Percentiles rank a stretch among this genome's conserved stretches.
These are phyloP conservation scores for Agriopis aurantiaria DNA, from an alignment of 2,888 invertebrate genomes.

Conservation along the genomic window DNA sequence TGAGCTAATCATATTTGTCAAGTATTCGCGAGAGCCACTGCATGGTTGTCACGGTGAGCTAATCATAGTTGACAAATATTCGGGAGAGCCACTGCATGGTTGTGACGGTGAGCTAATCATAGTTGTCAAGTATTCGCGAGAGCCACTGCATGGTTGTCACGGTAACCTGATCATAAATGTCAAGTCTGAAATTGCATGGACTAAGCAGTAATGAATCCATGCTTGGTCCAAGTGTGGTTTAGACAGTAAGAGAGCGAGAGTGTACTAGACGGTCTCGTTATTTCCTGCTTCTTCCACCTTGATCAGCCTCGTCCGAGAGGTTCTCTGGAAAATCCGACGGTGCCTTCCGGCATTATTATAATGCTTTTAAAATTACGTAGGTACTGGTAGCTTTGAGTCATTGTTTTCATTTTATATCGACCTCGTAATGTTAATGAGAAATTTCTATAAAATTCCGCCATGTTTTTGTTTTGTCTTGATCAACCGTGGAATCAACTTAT, in stretches of 20 bases:
- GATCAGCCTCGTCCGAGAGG: not conserved
- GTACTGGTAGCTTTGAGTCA: not conserved
- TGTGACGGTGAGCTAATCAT: constrained; percentile 72
- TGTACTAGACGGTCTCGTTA: not conserved
- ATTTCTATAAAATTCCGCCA: not conserved
- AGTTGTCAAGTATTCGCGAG: too few relatives aligned
- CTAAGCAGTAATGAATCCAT: too few relatives aligned
- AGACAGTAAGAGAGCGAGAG: too few relatives aligned
- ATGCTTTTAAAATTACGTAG: not conserved
- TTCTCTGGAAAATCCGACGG: too few relatives aligned
- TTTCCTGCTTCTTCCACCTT: not conserved
- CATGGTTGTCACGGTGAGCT: too few relatives aligned
- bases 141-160: too few relatives aligned
- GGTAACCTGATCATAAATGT: too few relatives aligned
- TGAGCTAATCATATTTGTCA: too few relatives aligned
- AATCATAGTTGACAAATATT: too few relatives aligned
- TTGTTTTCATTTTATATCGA: constrained; percentile 9
- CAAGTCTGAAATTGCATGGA: too few relatives aligned
- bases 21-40: too few relatives aligned
- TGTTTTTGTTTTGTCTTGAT: constrained; percentile 3
- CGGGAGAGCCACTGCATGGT: constrained; percentile 96
- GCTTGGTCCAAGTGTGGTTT: too few relatives aligned
- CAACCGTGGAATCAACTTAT: constrained; percentile 4
- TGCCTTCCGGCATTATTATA: not conserved
- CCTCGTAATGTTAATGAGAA: not conserved